phyloP scores from a whole-genome alignment of 2,113 vertebrate species.

The Chroicocephalus ridibundus region DNA sequence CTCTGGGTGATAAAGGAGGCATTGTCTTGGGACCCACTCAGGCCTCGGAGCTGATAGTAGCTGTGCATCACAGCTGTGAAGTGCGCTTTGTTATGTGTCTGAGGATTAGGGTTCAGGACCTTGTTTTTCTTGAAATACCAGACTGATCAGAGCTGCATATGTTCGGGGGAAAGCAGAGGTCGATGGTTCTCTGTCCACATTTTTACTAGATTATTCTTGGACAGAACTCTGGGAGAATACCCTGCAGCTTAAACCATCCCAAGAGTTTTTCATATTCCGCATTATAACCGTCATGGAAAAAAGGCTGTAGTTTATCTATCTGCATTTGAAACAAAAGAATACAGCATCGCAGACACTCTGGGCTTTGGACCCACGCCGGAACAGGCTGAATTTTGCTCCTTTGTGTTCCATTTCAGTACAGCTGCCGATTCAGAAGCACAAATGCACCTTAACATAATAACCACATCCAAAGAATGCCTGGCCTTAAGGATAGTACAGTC shows the following conservation, averaged over 20 bases:
- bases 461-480: slow-evolving; percentile 39
- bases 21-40: slow-evolving; percentile 90
- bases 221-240: slow-evolving; percentile 85
- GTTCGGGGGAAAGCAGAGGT: slow-evolving; percentile 83
- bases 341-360: not conserved
- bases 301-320: slow-evolving; percentile 64
- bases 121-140: slow-evolving; percentile 92
- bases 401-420: slow-evolving; percentile 63
- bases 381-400: slow-evolving; percentile 60
- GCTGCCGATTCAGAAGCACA: slow-evolving; percentile 57
- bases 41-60: slow-evolving; percentile 84
- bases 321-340: slow-evolving; percentile 76
- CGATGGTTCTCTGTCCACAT: slow-evolving; percentile 86
- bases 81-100: slow-evolving; percentile 91
- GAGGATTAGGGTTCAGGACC: slow-evolving; percentile 90
- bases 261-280: slow-evolving; percentile 72
- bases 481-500: slow-evolving; percentile 17
- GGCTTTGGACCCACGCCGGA: slow-evolving; percentile 58
- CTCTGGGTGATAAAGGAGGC: slow-evolving; percentile 91
- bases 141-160: slow-evolving; percentile 87
- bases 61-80: slow-evolving; percentile 90
- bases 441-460: slow-evolving; percentile 52
- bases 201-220: slow-evolving; percentile 87
- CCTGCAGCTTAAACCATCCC: slow-evolving; percentile 79
- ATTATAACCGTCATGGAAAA: slow-evolving; percentile 55